Base-by-base conservation (phyloP, 2,888 invertebrate genomes). In the Panopea generosa region DNA sequence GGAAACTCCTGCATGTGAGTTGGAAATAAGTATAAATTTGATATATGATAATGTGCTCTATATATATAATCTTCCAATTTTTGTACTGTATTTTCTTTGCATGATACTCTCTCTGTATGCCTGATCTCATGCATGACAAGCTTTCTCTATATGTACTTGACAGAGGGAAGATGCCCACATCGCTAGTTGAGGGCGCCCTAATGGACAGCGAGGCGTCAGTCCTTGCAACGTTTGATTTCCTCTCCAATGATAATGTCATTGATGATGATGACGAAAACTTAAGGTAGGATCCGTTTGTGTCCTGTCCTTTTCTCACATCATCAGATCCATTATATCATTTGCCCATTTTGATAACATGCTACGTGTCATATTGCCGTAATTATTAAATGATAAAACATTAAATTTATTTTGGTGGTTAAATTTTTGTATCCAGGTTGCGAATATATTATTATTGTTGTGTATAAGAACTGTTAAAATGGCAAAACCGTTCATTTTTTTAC, bases 171-270 rank as follows among this genome's bases (percentile, higher is more conserved):
- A 85, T 83, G 71, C 85, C 85, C 40, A 71, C 87, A 29, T 86
- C 88, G 20, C 84, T 96, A 93, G 93, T 96, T 95, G 96, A 95
- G 95, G 95, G 89, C 52, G 97, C 97, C 94, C 95, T 93, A 63
- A 86, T 89, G 90, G 97, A 97, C 88, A 95, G 96, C 9, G 97
- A 97, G 92, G 97, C 97, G 63, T 97, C 98, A 43, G 98, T 99
- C 70, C 96, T 98, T 95, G 98, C 97, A 62, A 98, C 98, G 93
- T 97, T 99, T 93, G 98, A 98, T 93, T 99, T 98, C 93, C 95
- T 99, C 83, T 95, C 96, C 63, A 95, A 96, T 62, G 91, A 91
- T 68, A 86, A 85, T 79, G 90, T 93, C 27, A 96, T 96, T 86
- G 97, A 97, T 94, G 92, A 93, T 71, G 92, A 92, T 50, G 93